Base-by-base conservation (phyloP, 1,140 invertebrate genomes). In the Dendroctonus ponderosae region DNA sequence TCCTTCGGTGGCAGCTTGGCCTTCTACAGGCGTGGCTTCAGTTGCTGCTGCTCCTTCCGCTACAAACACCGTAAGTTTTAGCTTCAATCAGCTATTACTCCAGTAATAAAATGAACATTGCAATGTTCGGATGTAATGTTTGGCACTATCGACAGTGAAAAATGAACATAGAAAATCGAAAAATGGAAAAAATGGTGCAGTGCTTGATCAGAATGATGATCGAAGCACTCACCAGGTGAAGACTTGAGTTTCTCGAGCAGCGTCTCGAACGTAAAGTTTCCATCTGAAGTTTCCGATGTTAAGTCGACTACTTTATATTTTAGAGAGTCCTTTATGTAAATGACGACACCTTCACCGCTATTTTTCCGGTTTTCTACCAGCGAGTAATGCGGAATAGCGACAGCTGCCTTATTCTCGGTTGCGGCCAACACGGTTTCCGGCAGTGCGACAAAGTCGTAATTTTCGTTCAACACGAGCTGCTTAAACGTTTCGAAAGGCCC, bases 41-140 rank as follows among this genome's bases (percentile, higher is more conserved):
- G 76, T 79, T 3, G 76, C 76, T 12, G 80, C 67, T 14, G 80
- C 46, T 49, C 76, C 81, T 62, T 80, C 81, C 5, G 77, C 79
- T 46, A 46, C 12, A 46, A 46, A 46, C 2, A 11, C 8, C 12
- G 8, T 46, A 46, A 46, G 12, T 46, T 11, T 46, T 4, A 46
- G 43, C 12, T 46, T 46, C 8, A 46, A 12, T 12, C 4, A 11
- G 43, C 12, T 4, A 46, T 12, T 11, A 44, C 7, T 44, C 7
- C 7, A 44, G n/a, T 44, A 44, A 44, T 7, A 44, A 44, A 7
- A 44, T 7, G 7, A n/a, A 44, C n/a, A 44, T 44, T 44, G 43
- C 43, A 44, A 44, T 44, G 43, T 7, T 7, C 43, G 7, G 43
- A 44, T 44, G 43, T n/a, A 44, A 44, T 44, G 43, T 7, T n/a